Conservation (phyloP, 2,113 vertebrate genomes). For the Ploceus nigricollis region DNA sequence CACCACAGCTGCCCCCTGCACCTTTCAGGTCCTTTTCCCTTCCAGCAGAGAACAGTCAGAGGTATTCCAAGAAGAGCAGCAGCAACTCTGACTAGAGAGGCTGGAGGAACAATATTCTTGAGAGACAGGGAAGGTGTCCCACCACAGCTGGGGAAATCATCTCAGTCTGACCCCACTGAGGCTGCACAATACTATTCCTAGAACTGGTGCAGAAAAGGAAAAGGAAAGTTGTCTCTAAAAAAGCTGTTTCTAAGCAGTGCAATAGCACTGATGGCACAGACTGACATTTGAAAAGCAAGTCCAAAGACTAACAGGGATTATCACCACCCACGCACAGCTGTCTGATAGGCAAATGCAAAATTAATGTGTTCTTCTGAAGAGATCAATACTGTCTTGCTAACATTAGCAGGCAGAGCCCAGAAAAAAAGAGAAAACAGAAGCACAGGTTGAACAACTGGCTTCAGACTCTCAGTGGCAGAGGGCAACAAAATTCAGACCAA, state of each 20-base stretch:
- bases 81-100: not conserved
- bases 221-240: not conserved
- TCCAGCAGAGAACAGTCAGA: not conserved
- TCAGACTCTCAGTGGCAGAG: not conserved
- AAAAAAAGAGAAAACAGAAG: not conserved
- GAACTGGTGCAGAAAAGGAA: not conserved
- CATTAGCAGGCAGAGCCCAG: not conserved
- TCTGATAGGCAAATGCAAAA: constrained; percentile 22
- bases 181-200: not conserved
- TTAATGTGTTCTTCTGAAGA: not conserved
- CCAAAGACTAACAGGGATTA: constrained; percentile 8
- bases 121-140: not conserved
- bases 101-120: not conserved
- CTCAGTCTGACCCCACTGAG: not conserved
- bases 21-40: not conserved
- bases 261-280: not conserved
- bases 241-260: not conserved
- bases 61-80: not conserved
- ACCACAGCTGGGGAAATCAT: not conserved
- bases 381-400: not conserved
- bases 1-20: not conserved
- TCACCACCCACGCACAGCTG: not conserved
- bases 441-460: not conserved
- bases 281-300: not conserved
- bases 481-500: not conserved